Percentiles rank a stretch among this genome's conserved stretches.
phyloP scores from a whole-genome alignment of 1,140 invertebrate species.

The Ceratina japonica region DNA sequence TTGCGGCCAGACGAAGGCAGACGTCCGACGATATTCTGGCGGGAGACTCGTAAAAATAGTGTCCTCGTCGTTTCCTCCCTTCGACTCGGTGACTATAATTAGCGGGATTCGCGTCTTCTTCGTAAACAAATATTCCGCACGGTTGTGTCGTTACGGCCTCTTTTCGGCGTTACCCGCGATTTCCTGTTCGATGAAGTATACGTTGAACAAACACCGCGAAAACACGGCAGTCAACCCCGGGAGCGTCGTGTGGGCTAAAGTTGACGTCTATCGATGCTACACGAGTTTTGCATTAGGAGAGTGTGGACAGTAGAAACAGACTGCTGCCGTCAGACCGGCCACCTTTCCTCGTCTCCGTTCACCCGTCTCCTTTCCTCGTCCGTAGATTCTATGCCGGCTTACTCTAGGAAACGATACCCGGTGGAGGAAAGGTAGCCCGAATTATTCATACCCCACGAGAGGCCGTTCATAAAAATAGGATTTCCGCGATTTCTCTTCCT shows the following conservation, averaged over 20 bases:
- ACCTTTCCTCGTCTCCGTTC: slow-evolving; percentile 17
- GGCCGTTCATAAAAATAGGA: slow-evolving; percentile 68
- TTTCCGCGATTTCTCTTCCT: slow-evolving; percentile 63
- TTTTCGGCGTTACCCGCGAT: slow-evolving; percentile 29
- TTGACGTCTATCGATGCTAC: slow-evolving; percentile 50
- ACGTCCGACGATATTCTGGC: slow-evolving; percentile 69
- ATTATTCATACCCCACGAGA: slow-evolving; percentile 57
- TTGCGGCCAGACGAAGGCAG: slow-evolving; percentile 56
- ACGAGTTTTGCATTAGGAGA: slow-evolving; percentile 65
- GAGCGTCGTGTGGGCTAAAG: slow-evolving; percentile 10
- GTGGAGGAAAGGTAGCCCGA: slow-evolving; percentile 29
- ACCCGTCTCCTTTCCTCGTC: slow-evolving; percentile 24
- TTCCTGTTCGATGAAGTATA: slow-evolving; percentile 43
- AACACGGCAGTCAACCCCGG: slow-evolving; percentile 19
- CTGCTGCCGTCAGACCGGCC: slow-evolving; percentile 9
- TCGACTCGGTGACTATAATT: slow-evolving; percentile 72
- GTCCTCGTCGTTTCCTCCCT: slow-evolving; percentile 71
- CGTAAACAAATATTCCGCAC: slow-evolving; percentile 66
- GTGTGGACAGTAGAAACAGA: slow-evolving; percentile 44
- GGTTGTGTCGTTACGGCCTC: slow-evolving; percentile 52
- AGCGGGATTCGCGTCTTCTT: slow-evolving; percentile 71
- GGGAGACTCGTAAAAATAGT: slow-evolving; percentile 73
- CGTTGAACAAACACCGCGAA: slow-evolving; percentile 20
- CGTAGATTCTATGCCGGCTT: slow-evolving; percentile 5
- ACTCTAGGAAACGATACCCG: slow-evolving; percentile 33